A percentile compares a stretch with the other conserved stretches of the same genome.
These are phyloP conservation scores for Phocoena phocoena DNA, from an alignment of 2,113 vertebrate species.

Conservation along the genomic window DNA sequence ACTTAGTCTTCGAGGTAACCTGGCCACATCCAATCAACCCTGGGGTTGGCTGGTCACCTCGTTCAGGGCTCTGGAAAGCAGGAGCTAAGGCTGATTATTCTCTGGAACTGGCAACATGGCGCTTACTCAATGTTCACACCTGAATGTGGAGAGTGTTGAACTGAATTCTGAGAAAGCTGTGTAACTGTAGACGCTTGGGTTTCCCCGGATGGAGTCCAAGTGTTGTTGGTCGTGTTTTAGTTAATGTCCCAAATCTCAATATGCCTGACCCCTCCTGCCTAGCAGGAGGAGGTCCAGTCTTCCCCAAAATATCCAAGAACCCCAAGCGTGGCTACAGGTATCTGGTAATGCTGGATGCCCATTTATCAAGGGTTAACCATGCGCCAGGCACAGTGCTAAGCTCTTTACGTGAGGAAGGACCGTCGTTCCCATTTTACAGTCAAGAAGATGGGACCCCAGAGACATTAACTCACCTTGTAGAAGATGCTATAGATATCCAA, in stretches of 20 bases:
- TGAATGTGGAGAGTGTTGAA: rapidly evolving
- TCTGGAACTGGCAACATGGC: rapidly evolving
- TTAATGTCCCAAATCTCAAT: neutral
- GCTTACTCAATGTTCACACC: rapidly evolving
- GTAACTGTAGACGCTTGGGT: neutral
- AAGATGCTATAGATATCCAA: neutral
- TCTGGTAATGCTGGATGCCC: rapidly evolving
- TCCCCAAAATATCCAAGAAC: neutral
- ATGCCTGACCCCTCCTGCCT: neutral
- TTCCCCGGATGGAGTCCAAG: neutral
- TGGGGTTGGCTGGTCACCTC: neutral
- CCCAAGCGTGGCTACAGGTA: too few species aligned
- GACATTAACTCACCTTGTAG: neutral
- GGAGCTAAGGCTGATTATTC: rapidly evolving
- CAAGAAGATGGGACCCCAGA: neutral
- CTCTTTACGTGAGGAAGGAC: neutral
- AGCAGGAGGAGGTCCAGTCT: neutral
- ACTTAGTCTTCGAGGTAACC: neutral
- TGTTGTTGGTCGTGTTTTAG: neutral
- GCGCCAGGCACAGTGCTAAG: neutral
- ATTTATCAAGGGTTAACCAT: rapidly evolving
- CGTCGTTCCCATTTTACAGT: neutral
- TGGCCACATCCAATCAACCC: neutral
- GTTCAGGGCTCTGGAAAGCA: neutral
- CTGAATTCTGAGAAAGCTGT: neutral